These are phyloP conservation scores for Loxodonta africana DNA, from an alignment of 2,113 vertebrate species.

Conservation along the genomic window DNA sequence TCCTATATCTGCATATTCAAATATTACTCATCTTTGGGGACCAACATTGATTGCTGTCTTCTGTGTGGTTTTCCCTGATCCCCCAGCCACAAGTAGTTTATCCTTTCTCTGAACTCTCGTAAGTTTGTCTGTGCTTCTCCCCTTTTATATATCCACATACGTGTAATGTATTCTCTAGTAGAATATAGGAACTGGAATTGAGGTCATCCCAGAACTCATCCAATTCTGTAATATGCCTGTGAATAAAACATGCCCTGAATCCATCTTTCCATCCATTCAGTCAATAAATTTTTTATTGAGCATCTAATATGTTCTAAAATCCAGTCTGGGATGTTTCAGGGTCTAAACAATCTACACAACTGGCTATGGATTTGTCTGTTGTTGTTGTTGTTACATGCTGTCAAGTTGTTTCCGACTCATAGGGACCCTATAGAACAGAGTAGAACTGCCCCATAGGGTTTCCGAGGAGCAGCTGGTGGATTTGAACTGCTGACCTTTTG, in stretches of 20 bases:
- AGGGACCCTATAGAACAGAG: no score
- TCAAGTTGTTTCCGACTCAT: no score
- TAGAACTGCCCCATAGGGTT: no score
- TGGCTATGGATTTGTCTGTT: neutral
- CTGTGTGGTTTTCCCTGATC: neutral
- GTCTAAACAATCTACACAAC: neutral
- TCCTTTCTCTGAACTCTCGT: slow-evolving; percentile 13
- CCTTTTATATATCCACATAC: neutral
- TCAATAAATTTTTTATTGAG: neutral
- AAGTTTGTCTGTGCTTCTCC: neutral
- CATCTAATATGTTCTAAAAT: neutral
- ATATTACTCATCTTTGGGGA: neutral
- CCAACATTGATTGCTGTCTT: neutral
- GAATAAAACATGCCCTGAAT: slow-evolving; percentile 15
- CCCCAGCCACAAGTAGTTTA: neutral
- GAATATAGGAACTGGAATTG: neutral
- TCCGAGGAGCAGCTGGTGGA: no score
- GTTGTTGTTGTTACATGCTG: no score
- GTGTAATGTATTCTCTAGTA: neutral
- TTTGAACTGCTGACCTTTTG: no score
- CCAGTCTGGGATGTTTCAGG: neutral
- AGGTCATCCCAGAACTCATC: neutral
- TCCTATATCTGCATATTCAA: neutral
- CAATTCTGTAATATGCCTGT: neutral
- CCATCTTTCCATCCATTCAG: neutral